These are phyloP conservation scores for Montifringilla adamsi DNA, from an alignment of 2,113 vertebrate species.

Conservation along the genomic window DNA sequence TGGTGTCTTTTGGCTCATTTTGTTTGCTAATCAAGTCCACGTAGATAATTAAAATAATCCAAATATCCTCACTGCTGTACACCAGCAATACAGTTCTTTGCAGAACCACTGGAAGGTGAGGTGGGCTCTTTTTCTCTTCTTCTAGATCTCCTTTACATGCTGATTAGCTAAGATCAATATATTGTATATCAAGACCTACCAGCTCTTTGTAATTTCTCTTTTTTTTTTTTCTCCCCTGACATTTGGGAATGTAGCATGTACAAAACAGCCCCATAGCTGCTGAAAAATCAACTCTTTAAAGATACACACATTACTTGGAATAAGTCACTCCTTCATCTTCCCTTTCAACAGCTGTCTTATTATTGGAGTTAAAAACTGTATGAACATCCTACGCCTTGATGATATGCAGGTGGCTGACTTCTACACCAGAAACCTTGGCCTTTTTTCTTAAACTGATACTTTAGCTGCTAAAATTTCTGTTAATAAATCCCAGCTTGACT, in stretches of 20 bases:
- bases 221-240: neutral
- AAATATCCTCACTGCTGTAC: neutral
- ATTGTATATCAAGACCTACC: neutral
- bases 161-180: neutral
- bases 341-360: neutral
- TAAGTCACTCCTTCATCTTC: neutral
- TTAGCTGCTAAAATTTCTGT: neutral
- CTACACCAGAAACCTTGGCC: neutral
- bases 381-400: neutral
- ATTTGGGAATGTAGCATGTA: neutral
- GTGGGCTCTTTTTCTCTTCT: neutral
- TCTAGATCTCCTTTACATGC: neutral
- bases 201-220: neutral
- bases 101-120: neutral
- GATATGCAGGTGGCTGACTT: neutral
- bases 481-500: neutral
- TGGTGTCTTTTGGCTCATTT: neutral
- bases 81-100: neutral
- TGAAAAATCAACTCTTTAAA: neutral
- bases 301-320: neutral
- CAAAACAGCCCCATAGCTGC: neutral
- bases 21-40: neutral
- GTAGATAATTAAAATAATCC: neutral
- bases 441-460: neutral
- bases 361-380: neutral